A percentile compares a stretch with the other conserved stretches of the same genome.
Conservation (phyloP, 2,888 invertebrate genomes). For the Tanytarsus gracilentus region DNA sequence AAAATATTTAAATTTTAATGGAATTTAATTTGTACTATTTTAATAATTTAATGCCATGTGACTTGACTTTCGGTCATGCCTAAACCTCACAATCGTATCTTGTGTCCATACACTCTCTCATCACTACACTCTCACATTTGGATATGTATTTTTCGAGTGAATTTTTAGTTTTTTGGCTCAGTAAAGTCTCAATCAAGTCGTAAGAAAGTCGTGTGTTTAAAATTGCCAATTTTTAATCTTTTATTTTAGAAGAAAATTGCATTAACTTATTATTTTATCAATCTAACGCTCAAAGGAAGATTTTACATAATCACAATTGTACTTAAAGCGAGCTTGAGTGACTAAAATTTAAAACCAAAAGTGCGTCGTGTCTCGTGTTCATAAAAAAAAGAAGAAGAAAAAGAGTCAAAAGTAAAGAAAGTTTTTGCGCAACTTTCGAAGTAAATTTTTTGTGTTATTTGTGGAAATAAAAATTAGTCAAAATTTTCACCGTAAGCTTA, state of each 20-base stretch:
- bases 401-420: background rate
- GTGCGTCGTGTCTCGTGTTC: too few species aligned
- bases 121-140: background rate
- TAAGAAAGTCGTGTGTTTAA: background rate
- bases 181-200: constrained; percentile 22
- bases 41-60: too few species aligned
- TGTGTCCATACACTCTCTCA: background rate
- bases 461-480: constrained; percentile 13
- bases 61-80: too few species aligned
- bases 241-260: background rate
- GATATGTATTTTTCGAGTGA: background rate
- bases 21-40: too few species aligned
- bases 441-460: background rate
- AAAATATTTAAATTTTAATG: too few species aligned
- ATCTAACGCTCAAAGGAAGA: background rate
- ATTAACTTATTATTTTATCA: constrained; percentile 9
- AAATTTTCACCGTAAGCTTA: constrained; percentile 22
- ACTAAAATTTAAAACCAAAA: too few species aligned
- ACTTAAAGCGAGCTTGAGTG: background rate
- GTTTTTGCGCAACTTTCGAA: background rate
- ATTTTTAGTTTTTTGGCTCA: constrained; percentile 20
- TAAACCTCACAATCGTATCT: background rate
- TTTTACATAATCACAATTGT: background rate
- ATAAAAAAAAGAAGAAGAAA: background rate
- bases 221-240: background rate